A percentile compares a stretch with the other conserved stretches of the same genome.
These are phyloP conservation scores for Stigmatopora argus DNA, from an alignment of 2,113 vertebrate genomes.

Conservation along the genomic window DNA sequence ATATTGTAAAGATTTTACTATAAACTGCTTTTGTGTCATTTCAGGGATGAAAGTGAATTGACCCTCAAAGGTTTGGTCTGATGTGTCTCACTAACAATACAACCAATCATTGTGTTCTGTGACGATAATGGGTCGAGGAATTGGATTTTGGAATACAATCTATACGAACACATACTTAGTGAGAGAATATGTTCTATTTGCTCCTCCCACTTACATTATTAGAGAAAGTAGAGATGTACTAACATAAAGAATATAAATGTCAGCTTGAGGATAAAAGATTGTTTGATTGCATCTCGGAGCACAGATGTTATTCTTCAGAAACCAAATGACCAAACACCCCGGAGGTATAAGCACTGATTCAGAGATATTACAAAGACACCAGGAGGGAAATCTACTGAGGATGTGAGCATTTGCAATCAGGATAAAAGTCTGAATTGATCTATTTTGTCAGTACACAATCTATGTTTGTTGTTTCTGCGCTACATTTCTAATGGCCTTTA, in stretches of 20 bases:
- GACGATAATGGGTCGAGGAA: conserved; percentile 36
- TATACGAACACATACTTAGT: conserved; percentile 39
- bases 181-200: conserved; percentile 39
- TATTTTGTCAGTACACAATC: not conserved
- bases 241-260: conserved; percentile 46
- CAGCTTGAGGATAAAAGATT: conserved; percentile 45
- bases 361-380: conserved; percentile 32
- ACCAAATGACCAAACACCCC: conserved; percentile 44
- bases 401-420: conserved; percentile 21
- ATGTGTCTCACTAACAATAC: conserved; percentile 35
- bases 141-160: conserved; percentile 26
- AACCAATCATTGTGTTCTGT: conserved; percentile 30
- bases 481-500: not conserved
- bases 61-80: conserved; percentile 38
- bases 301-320: conserved; percentile 36
- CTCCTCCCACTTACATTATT: conserved; percentile 28
- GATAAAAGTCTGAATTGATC: conserved; percentile 12
- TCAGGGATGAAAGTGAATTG: conserved; percentile 36
- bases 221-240: conserved; percentile 22
- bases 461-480: not conserved
- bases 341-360: conserved; percentile 24
- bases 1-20: not conserved
- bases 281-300: conserved; percentile 39
- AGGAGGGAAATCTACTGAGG: conserved; percentile 14
- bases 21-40: conserved; percentile 35